These are phyloP conservation scores for Neuroscelio doddi DNA, from an alignment of 2,888 invertebrate species.

Conservation along the genomic window DNA sequence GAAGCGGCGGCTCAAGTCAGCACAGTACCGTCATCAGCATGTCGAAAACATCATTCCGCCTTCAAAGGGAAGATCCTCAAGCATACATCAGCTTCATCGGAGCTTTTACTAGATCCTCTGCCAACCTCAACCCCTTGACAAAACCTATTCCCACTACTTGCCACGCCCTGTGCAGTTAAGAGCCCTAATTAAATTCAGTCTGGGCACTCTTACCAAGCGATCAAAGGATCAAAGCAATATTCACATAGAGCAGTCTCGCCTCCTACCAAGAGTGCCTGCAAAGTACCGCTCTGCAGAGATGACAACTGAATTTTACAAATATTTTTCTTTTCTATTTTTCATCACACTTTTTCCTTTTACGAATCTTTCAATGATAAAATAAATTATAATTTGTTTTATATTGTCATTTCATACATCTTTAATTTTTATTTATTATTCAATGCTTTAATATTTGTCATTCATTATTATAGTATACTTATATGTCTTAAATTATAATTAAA, in stretches of 20 bases:
- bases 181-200: slow-evolving; percentile 70
- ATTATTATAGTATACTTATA: not conserved
- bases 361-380: not conserved
- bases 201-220: slow-evolving; percentile 65
- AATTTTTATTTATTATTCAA: too few relatives aligned
- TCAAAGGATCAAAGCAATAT: slow-evolving; percentile 66
- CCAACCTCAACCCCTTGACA: slow-evolving; percentile 40
- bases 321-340: slow-evolving; percentile 4
- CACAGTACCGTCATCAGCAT: slow-evolving; percentile 35
- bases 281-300: not conserved
- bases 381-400: too few relatives aligned
- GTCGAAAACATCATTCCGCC: slow-evolving; percentile 42
- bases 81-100: slow-evolving; percentile 39
- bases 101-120: slow-evolving; percentile 36
- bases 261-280: not conserved
- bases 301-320: not conserved
- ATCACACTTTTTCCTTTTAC: slow-evolving; percentile 4
- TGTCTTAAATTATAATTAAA: too few relatives aligned
- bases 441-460: too few relatives aligned
- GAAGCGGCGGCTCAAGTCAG: slow-evolving; percentile 23
- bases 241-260: slow-evolving; percentile 1
- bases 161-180: slow-evolving; percentile 58
- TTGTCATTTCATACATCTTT: too few relatives aligned
- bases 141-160: slow-evolving; percentile 43
- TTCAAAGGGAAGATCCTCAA: slow-evolving; percentile 40